Percentiles rank a stretch among this genome's conserved stretches.
Evolutionary conservation across 2,797 vertebrate species (phyloP).

Genomic region (Alosa sapidissima): DNA sequence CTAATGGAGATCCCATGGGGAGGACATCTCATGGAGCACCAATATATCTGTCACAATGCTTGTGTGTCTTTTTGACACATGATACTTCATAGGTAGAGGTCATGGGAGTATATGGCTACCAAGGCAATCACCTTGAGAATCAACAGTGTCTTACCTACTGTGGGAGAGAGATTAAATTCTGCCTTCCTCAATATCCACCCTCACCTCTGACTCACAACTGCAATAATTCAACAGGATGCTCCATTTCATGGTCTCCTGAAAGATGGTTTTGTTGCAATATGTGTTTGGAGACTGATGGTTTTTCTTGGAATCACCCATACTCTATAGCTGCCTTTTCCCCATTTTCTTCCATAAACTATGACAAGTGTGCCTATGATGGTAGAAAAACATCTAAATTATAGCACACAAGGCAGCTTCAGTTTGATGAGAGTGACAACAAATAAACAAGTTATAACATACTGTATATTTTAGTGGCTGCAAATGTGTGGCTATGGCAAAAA

Average conservation of each 20-base stretch:
- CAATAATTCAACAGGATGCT: conserved; percentile 7
- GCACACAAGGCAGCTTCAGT: no score
- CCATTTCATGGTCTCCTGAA: not conserved
- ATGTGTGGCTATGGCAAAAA: not conserved
- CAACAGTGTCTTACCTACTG: not conserved
- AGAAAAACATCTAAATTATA: no score
- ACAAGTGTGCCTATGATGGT: not conserved
- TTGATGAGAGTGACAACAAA: no score
- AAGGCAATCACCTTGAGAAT: conserved; percentile 17
- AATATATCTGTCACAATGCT: conserved; percentile 9
- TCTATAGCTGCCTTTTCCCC: not conserved
- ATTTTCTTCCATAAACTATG: no score
- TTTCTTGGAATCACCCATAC: not conserved
- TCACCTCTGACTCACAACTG: not conserved
- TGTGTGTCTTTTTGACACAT: not conserved
- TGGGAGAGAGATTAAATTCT: not conserved
- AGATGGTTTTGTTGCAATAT: not conserved
- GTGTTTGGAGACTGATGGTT: not conserved
- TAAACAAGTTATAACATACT: no score
- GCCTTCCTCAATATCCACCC: conserved; percentile 1
- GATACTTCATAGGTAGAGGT: not conserved
- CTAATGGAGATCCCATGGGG: not conserved
- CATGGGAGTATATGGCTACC: not conserved
- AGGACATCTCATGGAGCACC: not conserved
- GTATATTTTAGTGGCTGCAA: no score